Conservation (phyloP, 2,888 invertebrate species). For the Xylota sylvarum region DNA sequence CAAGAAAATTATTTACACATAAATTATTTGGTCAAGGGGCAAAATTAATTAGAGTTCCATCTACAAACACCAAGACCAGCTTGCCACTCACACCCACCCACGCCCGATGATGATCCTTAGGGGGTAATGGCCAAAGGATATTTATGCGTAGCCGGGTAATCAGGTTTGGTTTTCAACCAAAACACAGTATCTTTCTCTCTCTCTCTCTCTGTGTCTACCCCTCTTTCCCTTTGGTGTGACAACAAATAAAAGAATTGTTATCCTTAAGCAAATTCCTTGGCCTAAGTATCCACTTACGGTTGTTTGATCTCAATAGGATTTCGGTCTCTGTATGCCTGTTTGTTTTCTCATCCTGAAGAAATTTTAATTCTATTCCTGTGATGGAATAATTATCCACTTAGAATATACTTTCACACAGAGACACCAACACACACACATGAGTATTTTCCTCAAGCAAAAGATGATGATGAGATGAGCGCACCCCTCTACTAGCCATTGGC, state of each 20-base stretch:
- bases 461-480: constrained; percentile 11
- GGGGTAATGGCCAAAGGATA: constrained; percentile 51
- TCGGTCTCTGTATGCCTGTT: not conserved
- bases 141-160: constrained; percentile 44
- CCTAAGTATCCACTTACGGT: constrained; percentile 43
- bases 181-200: not conserved
- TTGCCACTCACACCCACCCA: not conserved
- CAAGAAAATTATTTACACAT: constrained; percentile 73
- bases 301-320: constrained; percentile 58
- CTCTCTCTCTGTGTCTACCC: constrained; percentile 7
- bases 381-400: constrained; percentile 54
- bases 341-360: constrained; percentile 16
- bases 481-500: not conserved
- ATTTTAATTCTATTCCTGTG: constrained; percentile 57
- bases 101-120: constrained; percentile 44
- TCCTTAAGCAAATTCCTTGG: constrained; percentile 58
- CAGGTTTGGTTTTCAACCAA: constrained; percentile 23
- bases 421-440: not conserved
- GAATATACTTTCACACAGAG: constrained; percentile 15
- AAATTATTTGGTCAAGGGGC: constrained; percentile 73
- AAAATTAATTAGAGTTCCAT: constrained; percentile 71
- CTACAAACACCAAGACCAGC: not conserved
- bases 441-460: constrained; percentile 9
- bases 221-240: constrained; percentile 17
- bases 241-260: constrained; percentile 65